phyloP scores from a whole-genome alignment of 2,113 vertebrate species.

The Actenoides hombroni region DNA sequence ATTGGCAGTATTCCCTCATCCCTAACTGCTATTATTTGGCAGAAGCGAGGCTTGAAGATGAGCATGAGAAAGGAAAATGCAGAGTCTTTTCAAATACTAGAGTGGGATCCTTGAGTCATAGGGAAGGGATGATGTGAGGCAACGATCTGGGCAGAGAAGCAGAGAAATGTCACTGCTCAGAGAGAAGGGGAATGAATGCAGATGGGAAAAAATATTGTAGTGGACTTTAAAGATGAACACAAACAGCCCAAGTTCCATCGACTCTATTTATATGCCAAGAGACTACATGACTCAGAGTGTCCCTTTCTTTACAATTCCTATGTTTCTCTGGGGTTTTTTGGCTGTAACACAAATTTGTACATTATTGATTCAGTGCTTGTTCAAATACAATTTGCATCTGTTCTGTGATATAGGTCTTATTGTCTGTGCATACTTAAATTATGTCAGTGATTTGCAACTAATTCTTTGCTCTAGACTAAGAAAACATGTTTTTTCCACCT shows the following conservation, averaged over 20 bases:
- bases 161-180: not conserved
- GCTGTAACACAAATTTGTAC: not conserved
- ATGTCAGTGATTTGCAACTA: not conserved
- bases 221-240: not conserved
- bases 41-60: not conserved
- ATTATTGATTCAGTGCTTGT: not conserved
- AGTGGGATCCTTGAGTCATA: not conserved
- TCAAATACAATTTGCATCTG: not conserved
- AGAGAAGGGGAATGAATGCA: not conserved
- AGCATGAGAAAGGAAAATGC: not conserved
- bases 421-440: not conserved
- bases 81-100: not conserved
- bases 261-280: not conserved
- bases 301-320: not conserved
- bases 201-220: not conserved
- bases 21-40: not conserved
- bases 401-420: not conserved
- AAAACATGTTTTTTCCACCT: not conserved
- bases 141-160: not conserved
- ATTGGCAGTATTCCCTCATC: not conserved
- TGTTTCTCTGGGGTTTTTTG: not conserved
- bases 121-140: not conserved
- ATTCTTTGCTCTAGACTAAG: not conserved
- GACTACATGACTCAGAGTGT: not conserved
- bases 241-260: not conserved